Conservation (phyloP, 2,113 vertebrate species). For the Campylomormyrus tamandua region DNA sequence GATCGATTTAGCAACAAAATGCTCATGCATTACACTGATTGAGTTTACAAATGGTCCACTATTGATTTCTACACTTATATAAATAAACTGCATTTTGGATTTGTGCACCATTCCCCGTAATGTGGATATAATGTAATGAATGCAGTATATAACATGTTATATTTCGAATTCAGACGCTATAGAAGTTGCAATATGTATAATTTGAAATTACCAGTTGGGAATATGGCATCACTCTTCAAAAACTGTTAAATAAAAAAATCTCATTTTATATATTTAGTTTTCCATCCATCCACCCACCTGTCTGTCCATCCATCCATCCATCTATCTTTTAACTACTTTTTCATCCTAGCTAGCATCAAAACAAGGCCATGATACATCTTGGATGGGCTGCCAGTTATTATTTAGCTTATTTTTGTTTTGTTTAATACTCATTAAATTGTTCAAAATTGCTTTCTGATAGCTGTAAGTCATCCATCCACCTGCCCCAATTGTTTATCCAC, state of each 20-base stretch:
- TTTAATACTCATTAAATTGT: not conserved
- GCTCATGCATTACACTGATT: not conserved
- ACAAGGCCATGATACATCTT: not conserved
- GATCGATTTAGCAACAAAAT: not conserved
- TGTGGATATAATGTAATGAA: not conserved
- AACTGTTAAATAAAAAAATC: not conserved
- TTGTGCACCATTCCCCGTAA: not conserved
- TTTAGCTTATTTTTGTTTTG: not conserved
- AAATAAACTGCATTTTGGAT: not conserved
- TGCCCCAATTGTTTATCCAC: not conserved
- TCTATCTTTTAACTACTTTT: not conserved
- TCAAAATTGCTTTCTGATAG: not conserved
- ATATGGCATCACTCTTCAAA: not conserved
- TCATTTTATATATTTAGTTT: not conserved
- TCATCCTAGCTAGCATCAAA: not conserved
- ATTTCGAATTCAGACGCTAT: not conserved
- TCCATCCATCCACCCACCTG: not conserved
- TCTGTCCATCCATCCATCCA: not conserved
- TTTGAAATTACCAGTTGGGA: not conserved
- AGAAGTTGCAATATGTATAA: not conserved
- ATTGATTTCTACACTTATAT: constrained; percentile 1
- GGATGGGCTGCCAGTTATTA: not conserved
- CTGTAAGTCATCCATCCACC: not conserved
- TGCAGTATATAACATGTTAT: not conserved
- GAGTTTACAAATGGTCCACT: not conserved